These are phyloP conservation scores for Tychaedon coryphoeus DNA, from an alignment of 2,113 vertebrate genomes.

Conservation along the genomic window DNA sequence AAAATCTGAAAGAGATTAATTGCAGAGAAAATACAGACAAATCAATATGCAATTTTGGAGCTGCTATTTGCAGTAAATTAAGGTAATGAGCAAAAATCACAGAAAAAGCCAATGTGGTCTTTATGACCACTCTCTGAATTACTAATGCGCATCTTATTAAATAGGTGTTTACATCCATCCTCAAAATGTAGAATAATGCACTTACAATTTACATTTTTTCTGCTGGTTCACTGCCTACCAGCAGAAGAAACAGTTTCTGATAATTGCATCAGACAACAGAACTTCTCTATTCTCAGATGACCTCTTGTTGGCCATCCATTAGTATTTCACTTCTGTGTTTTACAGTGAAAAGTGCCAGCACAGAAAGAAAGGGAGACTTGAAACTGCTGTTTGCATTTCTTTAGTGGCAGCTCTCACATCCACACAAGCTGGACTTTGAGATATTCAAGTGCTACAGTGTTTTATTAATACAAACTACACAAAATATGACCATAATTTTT, in stretches of 20 bases:
- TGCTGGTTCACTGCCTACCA: background rate
- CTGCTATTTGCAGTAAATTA: background rate
- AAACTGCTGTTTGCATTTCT: background rate
- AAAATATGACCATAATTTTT: background rate
- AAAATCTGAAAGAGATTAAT: background rate
- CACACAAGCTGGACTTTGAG: background rate
- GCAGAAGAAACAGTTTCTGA: background rate
- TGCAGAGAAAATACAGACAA: background rate
- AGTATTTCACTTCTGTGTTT: background rate
- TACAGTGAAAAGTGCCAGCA: background rate
- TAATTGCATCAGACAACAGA: background rate
- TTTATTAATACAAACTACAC: background rate
- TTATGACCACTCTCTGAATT: background rate
- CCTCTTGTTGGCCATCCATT: background rate
- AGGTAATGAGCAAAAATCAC: background rate
- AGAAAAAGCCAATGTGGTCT: background rate
- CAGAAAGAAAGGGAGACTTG: background rate
- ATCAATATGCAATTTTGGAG: background rate
- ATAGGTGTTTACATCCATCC: background rate
- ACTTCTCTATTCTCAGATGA: background rate
- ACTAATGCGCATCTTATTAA: background rate
- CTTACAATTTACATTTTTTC: background rate
- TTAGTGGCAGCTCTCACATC: background rate
- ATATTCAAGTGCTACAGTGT: background rate
- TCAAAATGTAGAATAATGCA: background rate